These are phyloP conservation scores for Nibea albiflora DNA, from an alignment of 2,113 vertebrate species.

Conservation along the genomic window DNA sequence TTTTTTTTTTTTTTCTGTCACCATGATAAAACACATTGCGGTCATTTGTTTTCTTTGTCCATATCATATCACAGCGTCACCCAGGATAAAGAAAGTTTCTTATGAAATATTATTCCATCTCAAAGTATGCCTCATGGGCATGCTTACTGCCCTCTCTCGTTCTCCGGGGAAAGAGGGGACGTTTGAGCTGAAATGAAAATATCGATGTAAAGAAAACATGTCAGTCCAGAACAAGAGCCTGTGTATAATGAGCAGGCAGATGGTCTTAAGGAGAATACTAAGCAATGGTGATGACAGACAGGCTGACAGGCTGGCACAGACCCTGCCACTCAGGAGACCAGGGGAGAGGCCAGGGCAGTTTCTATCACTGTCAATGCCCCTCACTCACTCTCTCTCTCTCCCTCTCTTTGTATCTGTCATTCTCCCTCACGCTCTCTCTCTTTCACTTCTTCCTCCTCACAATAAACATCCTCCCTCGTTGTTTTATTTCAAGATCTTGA, in stretches of 20 bases:
- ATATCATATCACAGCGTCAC: slow-evolving; percentile 61
- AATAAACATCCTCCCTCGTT: slow-evolving; percentile 25
- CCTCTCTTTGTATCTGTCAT: slow-evolving; percentile 3
- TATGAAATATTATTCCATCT: slow-evolving; percentile 62
- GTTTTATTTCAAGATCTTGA: slow-evolving; percentile 54
- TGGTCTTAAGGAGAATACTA: slow-evolving; percentile 84
- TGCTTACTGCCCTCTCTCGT: slow-evolving; percentile 36
- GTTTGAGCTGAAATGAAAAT: slow-evolving; percentile 71
- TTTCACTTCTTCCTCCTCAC: slow-evolving; percentile 47
- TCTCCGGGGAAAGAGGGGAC: slow-evolving; percentile 37
- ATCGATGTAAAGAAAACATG: slow-evolving; percentile 82
- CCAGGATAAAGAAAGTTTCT: slow-evolving; percentile 64
- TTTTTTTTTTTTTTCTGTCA: slow-evolving; percentile 27
- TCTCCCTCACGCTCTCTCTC: slow-evolving; percentile 16
- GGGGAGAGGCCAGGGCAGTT: slow-evolving; percentile 75
- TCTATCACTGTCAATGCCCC: slow-evolving; percentile 77
- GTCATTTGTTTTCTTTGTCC: slow-evolving; percentile 66
- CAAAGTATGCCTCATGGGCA: slow-evolving; percentile 49
- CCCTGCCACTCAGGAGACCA: slow-evolving; percentile 84
- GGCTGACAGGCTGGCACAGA: slow-evolving; percentile 82
- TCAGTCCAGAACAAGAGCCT: slow-evolving; percentile 78
- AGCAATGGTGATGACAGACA: slow-evolving; percentile 82
- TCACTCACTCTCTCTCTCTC: not conserved
- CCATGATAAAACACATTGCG: slow-evolving; percentile 60
- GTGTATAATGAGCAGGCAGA: slow-evolving; percentile 80